phyloP scores from a whole-genome alignment of 2,888 invertebrate genomes.

The Ommatoiulus sabulosus region DNA sequence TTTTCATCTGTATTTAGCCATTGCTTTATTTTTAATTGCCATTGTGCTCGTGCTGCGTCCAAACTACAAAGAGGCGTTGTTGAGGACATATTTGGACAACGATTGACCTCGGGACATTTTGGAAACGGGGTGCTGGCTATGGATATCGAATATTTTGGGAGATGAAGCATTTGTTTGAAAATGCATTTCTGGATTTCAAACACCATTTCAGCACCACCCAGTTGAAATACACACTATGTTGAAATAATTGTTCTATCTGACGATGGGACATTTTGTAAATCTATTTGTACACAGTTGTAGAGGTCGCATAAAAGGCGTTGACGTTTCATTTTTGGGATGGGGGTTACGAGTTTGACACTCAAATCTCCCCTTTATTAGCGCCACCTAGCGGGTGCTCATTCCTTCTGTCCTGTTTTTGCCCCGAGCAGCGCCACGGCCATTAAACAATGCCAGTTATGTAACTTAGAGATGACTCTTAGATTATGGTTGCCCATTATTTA shows the following conservation, averaged over 20 bases:
- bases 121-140: background rate
- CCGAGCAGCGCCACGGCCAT: background rate
- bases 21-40: conserved; percentile 19
- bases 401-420: background rate
- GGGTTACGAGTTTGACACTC: background rate
- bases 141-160: background rate
- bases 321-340: background rate
- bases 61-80: background rate
- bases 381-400: background rate
- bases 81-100: background rate
- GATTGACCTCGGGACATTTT: background rate
- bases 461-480: conserved; percentile 36
- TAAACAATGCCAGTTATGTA: conserved; percentile 40
- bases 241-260: too few relatives aligned
- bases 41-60: background rate
- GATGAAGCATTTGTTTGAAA: background rate
- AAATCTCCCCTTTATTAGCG: background rate
- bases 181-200: too few relatives aligned
- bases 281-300: too few relatives aligned
- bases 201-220: too few relatives aligned
- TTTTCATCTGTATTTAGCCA: background rate
- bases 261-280: too few relatives aligned
- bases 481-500: conserved; percentile 38
- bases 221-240: too few relatives aligned
- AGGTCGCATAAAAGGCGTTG: background rate